phyloP scores from a whole-genome alignment of 2,113 vertebrate genomes.

The Stigmatopora nigra region DNA sequence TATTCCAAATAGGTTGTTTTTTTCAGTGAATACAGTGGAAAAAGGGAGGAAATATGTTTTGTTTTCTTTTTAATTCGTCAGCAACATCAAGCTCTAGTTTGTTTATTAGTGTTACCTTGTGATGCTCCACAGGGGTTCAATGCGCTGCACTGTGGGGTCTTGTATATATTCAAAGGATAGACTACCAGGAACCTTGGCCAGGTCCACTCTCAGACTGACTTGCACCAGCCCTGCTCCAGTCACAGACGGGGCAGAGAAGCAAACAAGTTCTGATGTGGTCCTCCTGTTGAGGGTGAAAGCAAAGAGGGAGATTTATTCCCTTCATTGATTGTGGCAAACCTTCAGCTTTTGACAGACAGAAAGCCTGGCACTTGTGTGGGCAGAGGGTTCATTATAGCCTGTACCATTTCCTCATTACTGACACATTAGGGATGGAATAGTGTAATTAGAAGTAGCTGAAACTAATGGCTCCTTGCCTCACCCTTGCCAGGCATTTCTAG shows the following conservation, averaged over 20 bases:
- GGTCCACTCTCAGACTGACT: slow-evolving; percentile 80
- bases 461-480: slow-evolving; percentile 46
- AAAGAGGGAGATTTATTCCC: slow-evolving; percentile 22
- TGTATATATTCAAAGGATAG: slow-evolving; percentile 88
- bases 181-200: slow-evolving; percentile 74
- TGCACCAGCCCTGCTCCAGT: slow-evolving; percentile 74
- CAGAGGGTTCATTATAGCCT: slow-evolving; percentile 38
- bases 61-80: not conserved
- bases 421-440: slow-evolving; percentile 47
- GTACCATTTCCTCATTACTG: slow-evolving; percentile 37
- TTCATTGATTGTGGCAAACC: slow-evolving; percentile 32
- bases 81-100: no score
- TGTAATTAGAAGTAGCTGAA: slow-evolving; percentile 52
- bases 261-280: slow-evolving; percentile 81
- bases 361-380: slow-evolving; percentile 23
- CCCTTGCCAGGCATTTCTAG: slow-evolving; percentile 42
- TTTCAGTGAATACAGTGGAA: no score
- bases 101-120: slow-evolving; percentile 69
- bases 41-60: not conserved
- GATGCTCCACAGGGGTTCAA: slow-evolving; percentile 93
- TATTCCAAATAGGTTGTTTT: no score
- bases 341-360: slow-evolving; percentile 23
- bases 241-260: slow-evolving; percentile 78
- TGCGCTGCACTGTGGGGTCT: slow-evolving; percentile 83
- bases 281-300: slow-evolving; percentile 63